A percentile compares a stretch with the other conserved stretches of the same genome.
Conservation (phyloP, 2,797 vertebrate genomes). For the Cyclura pinguis region DNA sequence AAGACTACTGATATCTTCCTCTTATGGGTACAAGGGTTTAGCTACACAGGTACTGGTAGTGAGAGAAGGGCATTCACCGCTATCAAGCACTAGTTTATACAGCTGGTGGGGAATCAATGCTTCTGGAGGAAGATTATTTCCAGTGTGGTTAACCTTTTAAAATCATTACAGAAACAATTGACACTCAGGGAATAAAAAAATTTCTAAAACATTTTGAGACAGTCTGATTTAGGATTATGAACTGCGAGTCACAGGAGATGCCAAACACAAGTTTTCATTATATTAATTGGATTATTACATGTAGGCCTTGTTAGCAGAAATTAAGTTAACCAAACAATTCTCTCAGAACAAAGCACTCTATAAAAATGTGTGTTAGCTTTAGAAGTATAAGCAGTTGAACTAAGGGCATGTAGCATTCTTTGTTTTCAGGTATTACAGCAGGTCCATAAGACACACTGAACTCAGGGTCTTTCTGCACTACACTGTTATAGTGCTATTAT, state of each 20-base stretch:
- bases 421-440: background rate
- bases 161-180: background rate
- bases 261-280: background rate
- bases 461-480: no score
- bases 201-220: background rate
- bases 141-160: background rate
- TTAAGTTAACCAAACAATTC: background rate
- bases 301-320: background rate
- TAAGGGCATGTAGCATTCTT: background rate
- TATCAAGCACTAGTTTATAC: background rate
- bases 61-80: background rate
- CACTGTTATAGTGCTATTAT: no score
- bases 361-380: background rate
- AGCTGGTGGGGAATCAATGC: background rate
- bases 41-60: background rate
- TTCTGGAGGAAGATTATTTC: background rate
- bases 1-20: background rate
- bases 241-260: background rate
- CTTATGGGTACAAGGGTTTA: background rate
- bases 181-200: background rate
- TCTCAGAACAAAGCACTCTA: background rate
- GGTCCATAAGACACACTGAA: background rate
- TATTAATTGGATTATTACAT: background rate
- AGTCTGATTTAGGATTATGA: background rate
- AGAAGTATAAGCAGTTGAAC: background rate